phyloP scores from a whole-genome alignment of 64 coral and sea anemone genomes.

The Astreopora myriophthalma region DNA sequence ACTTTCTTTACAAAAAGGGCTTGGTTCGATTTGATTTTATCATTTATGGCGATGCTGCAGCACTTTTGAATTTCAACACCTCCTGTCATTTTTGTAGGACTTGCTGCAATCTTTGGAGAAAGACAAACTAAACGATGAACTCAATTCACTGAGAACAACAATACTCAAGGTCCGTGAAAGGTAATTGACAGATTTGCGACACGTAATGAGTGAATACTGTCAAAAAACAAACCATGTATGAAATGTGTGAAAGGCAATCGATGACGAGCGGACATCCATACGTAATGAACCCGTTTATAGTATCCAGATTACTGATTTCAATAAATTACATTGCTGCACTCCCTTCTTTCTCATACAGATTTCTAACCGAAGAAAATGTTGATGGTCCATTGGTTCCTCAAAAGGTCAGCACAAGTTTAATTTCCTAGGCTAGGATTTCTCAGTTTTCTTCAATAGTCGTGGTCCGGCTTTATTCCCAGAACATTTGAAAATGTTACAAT shows the following conservation, averaged over 20 bases:
- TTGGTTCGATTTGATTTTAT: neutral
- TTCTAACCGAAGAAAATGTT: neutral
- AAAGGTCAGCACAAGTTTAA: neutral
- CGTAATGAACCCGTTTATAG: too few relatives aligned
- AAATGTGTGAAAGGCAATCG: too few relatives aligned
- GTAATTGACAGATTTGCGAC: neutral
- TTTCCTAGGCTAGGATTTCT: neutral
- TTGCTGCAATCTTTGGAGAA: slow-evolving; percentile 7
- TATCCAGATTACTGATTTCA: too few relatives aligned
- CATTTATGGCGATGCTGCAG: neutral
- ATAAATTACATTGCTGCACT: neutral
- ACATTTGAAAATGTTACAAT: too few relatives aligned
- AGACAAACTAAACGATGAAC: slow-evolving; percentile 31
- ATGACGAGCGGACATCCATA: too few relatives aligned
- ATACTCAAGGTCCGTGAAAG: slow-evolving; percentile 17
- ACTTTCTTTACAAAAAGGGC: neutral
- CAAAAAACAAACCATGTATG: too few relatives aligned
- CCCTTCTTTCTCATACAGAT: neutral
- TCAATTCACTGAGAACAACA: neutral
- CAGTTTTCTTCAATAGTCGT: too few relatives aligned
- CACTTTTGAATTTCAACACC: neutral
- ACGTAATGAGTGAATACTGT: too few relatives aligned
- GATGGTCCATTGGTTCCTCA: neutral
- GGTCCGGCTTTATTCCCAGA: too few relatives aligned
- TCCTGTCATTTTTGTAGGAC: neutral